phyloP scores from a whole-genome alignment of 2,113 vertebrate genomes.

The Bos taurus region DNA sequence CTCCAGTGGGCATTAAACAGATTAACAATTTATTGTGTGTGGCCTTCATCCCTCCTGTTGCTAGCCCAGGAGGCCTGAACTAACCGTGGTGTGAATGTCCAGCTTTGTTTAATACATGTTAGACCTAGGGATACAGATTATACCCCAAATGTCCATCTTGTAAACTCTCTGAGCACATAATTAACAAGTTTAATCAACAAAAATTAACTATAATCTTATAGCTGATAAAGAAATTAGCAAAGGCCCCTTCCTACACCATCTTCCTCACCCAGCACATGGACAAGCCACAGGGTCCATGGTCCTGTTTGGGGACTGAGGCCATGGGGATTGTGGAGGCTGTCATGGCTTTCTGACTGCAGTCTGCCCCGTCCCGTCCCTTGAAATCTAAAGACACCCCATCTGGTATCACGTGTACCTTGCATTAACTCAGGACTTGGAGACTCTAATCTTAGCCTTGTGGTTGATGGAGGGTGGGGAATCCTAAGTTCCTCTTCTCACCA shows the following conservation, averaged over 20 bases:
- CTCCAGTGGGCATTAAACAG: slow-evolving; percentile 32
- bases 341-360: background rate
- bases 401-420: background rate
- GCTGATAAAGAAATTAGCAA: slow-evolving; percentile 9
- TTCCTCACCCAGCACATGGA: background rate
- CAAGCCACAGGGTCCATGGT: accelerated
- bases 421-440: background rate
- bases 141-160: background rate
- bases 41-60: background rate
- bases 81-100: background rate
- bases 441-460: background rate
- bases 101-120: background rate
- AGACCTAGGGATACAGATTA: background rate
- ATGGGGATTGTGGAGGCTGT: accelerated
- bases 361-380: background rate
- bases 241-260: background rate
- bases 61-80: background rate
- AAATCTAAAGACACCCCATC: background rate
- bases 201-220: background rate
- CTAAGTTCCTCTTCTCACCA: background rate
- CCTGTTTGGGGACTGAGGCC: background rate
- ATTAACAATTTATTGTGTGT: background rate
- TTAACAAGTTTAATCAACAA: slow-evolving; percentile 21
- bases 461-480: background rate
- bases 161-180: background rate